Conservation (phyloP, 2,113 vertebrate species). For the Hydropotes inermis region DNA sequence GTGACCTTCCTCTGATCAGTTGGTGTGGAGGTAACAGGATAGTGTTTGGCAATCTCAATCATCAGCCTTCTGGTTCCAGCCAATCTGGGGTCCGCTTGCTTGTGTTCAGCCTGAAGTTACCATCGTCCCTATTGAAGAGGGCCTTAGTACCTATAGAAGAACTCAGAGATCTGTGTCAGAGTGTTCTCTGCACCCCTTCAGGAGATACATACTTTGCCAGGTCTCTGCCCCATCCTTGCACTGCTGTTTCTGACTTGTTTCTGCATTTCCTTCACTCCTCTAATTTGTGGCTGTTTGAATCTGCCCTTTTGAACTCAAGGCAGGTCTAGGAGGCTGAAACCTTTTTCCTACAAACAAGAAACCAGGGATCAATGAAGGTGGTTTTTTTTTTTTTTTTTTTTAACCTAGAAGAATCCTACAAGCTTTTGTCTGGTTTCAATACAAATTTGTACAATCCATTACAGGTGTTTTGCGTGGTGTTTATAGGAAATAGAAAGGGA, state of each 20-base stretch:
- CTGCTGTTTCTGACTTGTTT: neutral
- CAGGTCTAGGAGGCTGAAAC: neutral
- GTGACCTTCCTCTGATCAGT: neutral
- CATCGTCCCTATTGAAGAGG: neutral
- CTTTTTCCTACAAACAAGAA: neutral
- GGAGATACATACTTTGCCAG: neutral
- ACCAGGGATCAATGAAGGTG: neutral
- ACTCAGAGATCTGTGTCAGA: neutral
- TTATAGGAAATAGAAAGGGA: neutral
- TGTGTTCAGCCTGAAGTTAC: neutral
- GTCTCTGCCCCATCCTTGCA: accelerated
- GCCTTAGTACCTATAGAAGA: neutral
- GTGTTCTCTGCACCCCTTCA: neutral
- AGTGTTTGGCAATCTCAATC: neutral
- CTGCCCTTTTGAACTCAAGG: neutral
- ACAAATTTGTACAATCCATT: neutral
- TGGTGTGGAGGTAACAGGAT: neutral
- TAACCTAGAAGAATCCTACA: neutral
- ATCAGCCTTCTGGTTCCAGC: neutral
- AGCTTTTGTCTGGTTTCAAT: neutral
- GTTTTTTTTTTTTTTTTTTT: neutral
- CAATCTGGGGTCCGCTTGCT: neutral
- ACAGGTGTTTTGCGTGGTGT: neutral
- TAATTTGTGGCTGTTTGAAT: neutral
- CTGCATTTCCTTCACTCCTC: neutral